These are phyloP conservation scores for Eulemur albifrons DNA, from an alignment of 2,797 vertebrate species.

Conservation along the genomic window DNA sequence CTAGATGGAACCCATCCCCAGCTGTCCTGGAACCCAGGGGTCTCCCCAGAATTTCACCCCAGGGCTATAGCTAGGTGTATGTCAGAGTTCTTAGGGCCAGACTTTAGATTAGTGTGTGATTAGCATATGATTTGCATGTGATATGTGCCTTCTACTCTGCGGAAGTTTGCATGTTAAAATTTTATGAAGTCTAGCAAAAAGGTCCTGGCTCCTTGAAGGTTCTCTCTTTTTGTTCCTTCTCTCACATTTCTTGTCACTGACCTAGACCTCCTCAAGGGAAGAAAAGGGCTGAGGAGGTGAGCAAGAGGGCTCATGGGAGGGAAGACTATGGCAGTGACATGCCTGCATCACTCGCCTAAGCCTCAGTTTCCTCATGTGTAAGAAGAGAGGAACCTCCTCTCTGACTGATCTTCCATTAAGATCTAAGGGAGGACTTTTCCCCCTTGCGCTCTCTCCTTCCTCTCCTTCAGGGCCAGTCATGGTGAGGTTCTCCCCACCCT, in stretches of 20 bases:
- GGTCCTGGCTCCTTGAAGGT: conserved; percentile 68
- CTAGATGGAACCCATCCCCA: not conserved
- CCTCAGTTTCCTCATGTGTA: conserved; percentile 29
- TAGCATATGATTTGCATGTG: conserved; percentile 78
- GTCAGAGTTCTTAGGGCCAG: conserved; percentile 55
- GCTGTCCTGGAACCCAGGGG: not conserved
- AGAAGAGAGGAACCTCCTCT: not conserved
- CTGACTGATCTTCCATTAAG: not conserved
- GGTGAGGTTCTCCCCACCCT: not conserved
- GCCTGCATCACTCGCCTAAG: not conserved
- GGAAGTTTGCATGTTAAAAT: conserved; percentile 79
- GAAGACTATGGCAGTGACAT: not conserved
- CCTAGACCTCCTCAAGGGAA: conserved; percentile 25
- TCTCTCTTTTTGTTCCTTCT: conserved; percentile 64
- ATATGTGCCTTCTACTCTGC: conserved; percentile 58
- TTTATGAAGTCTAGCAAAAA: conserved; percentile 75
- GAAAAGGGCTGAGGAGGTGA: conserved; percentile 4
- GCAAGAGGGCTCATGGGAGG: not conserved
- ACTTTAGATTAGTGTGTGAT: conserved; percentile 69
- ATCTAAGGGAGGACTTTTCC: not conserved
- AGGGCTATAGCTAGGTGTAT: conserved; percentile 40
- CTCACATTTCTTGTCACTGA: conserved; percentile 28
- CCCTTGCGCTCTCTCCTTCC: not conserved
- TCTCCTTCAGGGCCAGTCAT: not conserved
- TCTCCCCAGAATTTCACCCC: conserved; percentile 54